Base-by-base conservation (phyloP, 2,797 vertebrate genomes). In the Propithecus perrieri region DNA sequence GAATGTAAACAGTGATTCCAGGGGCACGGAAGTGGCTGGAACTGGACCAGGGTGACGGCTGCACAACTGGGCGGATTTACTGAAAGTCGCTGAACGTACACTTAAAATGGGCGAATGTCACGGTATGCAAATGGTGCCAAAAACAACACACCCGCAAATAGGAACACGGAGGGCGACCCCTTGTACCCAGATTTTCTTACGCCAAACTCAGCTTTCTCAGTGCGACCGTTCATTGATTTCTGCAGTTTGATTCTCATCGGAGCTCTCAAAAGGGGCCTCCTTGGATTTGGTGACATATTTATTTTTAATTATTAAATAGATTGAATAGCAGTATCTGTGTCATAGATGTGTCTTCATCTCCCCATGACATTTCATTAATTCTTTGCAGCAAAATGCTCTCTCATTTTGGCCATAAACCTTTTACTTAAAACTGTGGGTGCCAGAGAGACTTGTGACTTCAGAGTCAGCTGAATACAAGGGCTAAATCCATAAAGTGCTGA, bases 271-370 rank as follows among this genome's bases (percentile, higher is more conserved):
- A 38, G 50, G 11, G 55, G 15, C n/a, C 92, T 59, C 75, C 33
- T 10, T 4, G 46, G 41, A 12, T 38, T 30, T 17, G 48, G 18
- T 38, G 65, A 85, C 86, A 72, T 53, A 48, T 41, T 93, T 95
- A 76, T 79, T 84, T 79, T 81, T 89, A 57, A 79, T 78, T n/a
- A 96, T 53, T 78, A 76, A 95, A 50, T 15, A 53, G 57, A 61
- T 0, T 24, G 74, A 71, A 22, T 33, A 46, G 28, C 55, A 15
- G 22, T 28, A 50, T 81, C 94, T 57, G 88, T 90, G 90, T 80
- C 88, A 89, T 38, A 33, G 65, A 14, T 46, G 20, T 4, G 69
- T 7, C 22, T 22, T 43, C 85, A 17, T 12, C 35, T 83, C 55
- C 67, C 72, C 9, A 1, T 22, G 48, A 30, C 33, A 11, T 53